Percentiles rank a stretch among this genome's conserved stretches.
phyloP scores from a whole-genome alignment of 2,888 invertebrate genomes.

The Agriopis aurantiaria region DNA sequence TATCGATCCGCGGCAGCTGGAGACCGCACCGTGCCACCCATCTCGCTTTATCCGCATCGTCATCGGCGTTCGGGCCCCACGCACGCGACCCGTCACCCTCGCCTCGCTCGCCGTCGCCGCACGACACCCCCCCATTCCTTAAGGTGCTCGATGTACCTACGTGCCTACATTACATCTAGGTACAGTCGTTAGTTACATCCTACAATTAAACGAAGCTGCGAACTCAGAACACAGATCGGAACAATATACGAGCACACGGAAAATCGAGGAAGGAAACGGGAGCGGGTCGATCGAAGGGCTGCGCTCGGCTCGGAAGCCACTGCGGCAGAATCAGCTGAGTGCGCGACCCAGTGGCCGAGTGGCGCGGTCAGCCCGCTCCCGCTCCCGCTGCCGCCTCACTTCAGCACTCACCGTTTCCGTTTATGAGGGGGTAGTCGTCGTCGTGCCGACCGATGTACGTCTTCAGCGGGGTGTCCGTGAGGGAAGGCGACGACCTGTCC shows the following conservation, averaged over 20 bases:
- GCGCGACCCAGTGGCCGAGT: constrained; percentile 27
- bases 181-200: background rate
- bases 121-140: constrained; percentile 32
- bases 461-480: constrained; percentile 95
- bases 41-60: constrained; percentile 55
- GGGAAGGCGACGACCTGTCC: constrained; percentile 95
- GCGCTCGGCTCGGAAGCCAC: constrained; percentile 61
- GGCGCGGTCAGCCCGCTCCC: constrained; percentile 41
- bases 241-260: constrained; percentile 11
- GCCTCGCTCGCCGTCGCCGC: background rate
- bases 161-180: background rate
- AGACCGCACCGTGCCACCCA: constrained; percentile 63
- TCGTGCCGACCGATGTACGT: constrained; percentile 94
- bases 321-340: constrained; percentile 66
- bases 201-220: background rate
- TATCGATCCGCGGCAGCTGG: constrained; percentile 80
- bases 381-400: constrained; percentile 50
- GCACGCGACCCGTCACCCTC: constrained; percentile 25
- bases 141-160: constrained; percentile 24
- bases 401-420: constrained; percentile 89
- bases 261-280: constrained; percentile 40
- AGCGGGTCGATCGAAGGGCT: constrained; percentile 76
- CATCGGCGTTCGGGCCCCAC: constrained; percentile 42
- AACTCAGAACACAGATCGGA: background rate
- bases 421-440: constrained; percentile 92